Base-by-base conservation (phyloP, 1,140 invertebrate species). In the Cherax quadricarinatus region DNA sequence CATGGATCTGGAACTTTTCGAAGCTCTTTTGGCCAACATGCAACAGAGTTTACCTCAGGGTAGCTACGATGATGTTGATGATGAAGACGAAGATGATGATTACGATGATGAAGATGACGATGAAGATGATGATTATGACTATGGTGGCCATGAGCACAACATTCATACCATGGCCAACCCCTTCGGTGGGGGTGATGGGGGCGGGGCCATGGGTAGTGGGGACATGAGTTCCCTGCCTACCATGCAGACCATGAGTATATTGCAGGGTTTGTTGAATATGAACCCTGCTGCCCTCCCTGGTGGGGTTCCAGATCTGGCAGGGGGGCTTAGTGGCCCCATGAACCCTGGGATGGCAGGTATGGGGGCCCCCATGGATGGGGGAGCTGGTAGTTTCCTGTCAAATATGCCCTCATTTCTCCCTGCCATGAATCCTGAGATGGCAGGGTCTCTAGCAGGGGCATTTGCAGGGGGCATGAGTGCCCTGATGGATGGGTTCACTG, bases 401-500 rank as follows among this genome's bases (percentile, higher is more conserved):
- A 91, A 92, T 30, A 94, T 94, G 93, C 92, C 92, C n/a, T 91
- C 91, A 18, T 94, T 94, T 79, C 49, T 94, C 5, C 93, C 93
- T 18, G 79, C 89, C 70, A 94, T 94, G 93, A 90, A 88, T 41
- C 48, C 79, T 12, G 89, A 93, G 16, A 90, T 93, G 80, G 89
- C 88, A 18, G 93, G 92, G 21, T 80, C 93, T 16, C 82, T 94
- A 1, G 93, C 93, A 4, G 93, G 93, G 0, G 93, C 92, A 41
- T 93, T 93, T 75, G 91, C 88, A 14, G 93, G 92, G 6, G 89
- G 92, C 30, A 92, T 91, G 70, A 89, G 79, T 24, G 87, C 92
- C 60, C 80, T 93, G n/a, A 94, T 94, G 92, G 93, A 94, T n/a
- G 88, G 86, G 4, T 84, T 86, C 49, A 41, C 78, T 21, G 73